These are phyloP conservation scores for Aporophyla lueneburgensis DNA, from an alignment of 2,888 invertebrate genomes.

Conservation along the genomic window DNA sequence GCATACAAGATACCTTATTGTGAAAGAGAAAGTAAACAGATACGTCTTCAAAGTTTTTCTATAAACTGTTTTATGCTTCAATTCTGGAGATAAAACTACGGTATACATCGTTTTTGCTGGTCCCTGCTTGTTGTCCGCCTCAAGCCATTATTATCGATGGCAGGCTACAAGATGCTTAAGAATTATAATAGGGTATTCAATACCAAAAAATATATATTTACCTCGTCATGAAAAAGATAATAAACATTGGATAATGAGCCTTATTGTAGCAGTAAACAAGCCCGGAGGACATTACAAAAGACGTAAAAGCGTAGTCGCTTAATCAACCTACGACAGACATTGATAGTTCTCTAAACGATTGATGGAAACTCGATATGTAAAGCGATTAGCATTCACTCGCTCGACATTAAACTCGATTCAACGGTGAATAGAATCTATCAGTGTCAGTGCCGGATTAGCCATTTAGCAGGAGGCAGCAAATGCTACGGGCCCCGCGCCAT, in stretches of 20 bases:
- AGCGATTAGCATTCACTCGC: conserved; percentile 39
- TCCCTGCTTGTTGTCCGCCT: too few species aligned
- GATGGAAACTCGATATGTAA: conserved; percentile 31
- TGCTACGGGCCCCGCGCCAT: too few species aligned
- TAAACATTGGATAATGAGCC: neutral
- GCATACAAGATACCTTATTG: neutral
- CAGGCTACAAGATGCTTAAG: too few species aligned
- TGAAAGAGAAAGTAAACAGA: conserved; percentile 12
- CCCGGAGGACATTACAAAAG: neutral
- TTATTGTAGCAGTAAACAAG: neutral
- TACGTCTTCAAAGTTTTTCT: conserved; percentile 6
- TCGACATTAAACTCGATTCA: conserved; percentile 24
- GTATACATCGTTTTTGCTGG: too few species aligned
- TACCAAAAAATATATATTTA: too few species aligned
- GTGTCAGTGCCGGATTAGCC: conserved; percentile 31
- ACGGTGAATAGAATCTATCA: conserved; percentile 30
- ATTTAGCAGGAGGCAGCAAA: too few species aligned
- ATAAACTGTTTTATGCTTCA: conserved; percentile 20
- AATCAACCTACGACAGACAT: conserved; percentile 17
- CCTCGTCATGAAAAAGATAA: neutral
- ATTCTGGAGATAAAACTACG: too few species aligned
- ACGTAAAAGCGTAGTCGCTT: neutral
- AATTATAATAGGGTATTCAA: too few species aligned
- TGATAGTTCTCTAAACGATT: conserved; percentile 40
- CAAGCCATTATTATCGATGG: too few species aligned